phyloP scores from a whole-genome alignment of 1,140 invertebrate genomes.

The Potamilus streckersoni region DNA sequence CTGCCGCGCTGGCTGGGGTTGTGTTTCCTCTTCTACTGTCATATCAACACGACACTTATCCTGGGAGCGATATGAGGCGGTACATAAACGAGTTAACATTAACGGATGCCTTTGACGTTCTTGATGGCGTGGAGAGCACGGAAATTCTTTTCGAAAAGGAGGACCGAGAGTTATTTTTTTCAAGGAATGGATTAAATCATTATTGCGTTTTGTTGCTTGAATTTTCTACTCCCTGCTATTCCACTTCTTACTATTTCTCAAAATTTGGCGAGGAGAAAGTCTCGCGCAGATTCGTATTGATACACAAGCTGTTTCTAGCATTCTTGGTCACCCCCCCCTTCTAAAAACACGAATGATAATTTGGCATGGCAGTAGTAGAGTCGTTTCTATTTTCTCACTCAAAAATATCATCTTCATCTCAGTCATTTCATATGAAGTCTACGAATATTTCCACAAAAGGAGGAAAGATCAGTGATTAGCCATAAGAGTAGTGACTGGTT shows the following conservation, averaged over 20 bases:
- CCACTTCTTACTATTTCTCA: slow-evolving; percentile 71
- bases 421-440: slow-evolving; percentile 42
- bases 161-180: slow-evolving; percentile 53
- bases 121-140: slow-evolving; percentile 71
- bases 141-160: slow-evolving; percentile 64
- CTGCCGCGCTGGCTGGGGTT: slow-evolving; percentile 68
- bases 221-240: slow-evolving; percentile 73
- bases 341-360: slow-evolving; percentile 72
- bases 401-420: slow-evolving; percentile 73
- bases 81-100: slow-evolving; percentile 65
- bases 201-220: slow-evolving; percentile 70
- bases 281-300: slow-evolving; percentile 52
- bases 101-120: slow-evolving; percentile 69
- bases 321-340: slow-evolving; percentile 71
- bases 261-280: slow-evolving; percentile 50
- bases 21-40: slow-evolving; percentile 72
- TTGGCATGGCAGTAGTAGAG: slow-evolving; percentile 67
- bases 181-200: slow-evolving; percentile 67
- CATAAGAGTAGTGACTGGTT: too few species aligned
- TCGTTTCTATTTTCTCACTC: slow-evolving; percentile 73
- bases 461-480: too few species aligned
- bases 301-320: slow-evolving; percentile 69
- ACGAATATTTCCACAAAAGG: slow-evolving; percentile 25
- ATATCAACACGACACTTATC: slow-evolving; percentile 70
- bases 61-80: slow-evolving; percentile 61